These are phyloP conservation scores for Mormyrus iriodes DNA, from an alignment of 2,113 vertebrate genomes.

Conservation along the genomic window DNA sequence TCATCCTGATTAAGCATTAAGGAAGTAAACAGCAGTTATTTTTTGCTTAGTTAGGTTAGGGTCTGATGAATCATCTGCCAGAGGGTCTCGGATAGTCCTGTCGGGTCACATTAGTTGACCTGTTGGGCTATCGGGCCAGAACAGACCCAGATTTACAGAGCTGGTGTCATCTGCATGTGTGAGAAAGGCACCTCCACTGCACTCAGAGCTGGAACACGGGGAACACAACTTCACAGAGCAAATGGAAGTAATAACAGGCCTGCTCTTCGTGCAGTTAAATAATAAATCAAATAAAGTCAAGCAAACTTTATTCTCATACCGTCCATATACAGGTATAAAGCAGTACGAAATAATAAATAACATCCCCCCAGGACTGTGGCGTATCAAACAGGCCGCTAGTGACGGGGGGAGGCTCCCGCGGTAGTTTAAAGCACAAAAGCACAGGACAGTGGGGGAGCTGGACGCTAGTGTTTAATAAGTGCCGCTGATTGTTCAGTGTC, in stretches of 20 bases:
- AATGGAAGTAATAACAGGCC: conserved; percentile 33
- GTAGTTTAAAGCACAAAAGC: no score
- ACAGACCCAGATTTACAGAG: conserved; percentile 25
- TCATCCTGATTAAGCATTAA: conserved; percentile 38
- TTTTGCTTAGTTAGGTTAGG: conserved; percentile 23
- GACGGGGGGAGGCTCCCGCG: no score
- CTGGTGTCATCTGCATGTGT: conserved; percentile 30
- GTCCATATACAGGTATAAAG: background rate
- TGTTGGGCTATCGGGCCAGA: conserved; percentile 34
- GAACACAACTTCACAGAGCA: conserved; percentile 29
- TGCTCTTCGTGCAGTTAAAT: conserved; percentile 7
- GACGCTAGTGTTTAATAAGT: no score
- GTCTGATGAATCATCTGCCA: background rate
- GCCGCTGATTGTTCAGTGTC: no score
- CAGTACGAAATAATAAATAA: no score
- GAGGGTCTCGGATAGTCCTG: conserved; percentile 6
- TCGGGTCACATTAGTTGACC: conserved; percentile 34
- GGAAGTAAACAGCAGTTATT: background rate
- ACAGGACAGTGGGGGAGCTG: no score
- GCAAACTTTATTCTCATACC: background rate
- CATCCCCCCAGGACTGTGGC: no score
- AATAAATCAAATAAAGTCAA: background rate
- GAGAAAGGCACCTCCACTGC: background rate
- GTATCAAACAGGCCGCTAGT: no score
- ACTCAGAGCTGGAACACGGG: background rate